Evolutionary conservation across 2,113 vertebrate genomes (phyloP).

Genomic region (Hyperoodon ampullatus): DNA sequence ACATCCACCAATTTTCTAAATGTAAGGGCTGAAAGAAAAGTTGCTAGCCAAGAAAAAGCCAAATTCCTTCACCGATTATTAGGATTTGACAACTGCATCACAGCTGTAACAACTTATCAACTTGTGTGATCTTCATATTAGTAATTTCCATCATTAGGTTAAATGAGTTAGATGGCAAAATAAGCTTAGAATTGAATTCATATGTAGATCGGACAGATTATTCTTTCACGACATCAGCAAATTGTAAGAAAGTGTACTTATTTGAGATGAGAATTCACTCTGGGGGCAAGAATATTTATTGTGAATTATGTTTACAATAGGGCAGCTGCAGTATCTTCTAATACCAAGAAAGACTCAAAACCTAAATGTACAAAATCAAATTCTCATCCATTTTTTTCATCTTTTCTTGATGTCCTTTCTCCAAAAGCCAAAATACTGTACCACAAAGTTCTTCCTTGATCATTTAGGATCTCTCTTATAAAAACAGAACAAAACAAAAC

Average conservation of each 20-base stretch:
- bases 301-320: neutral
- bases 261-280: neutral
- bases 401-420: neutral
- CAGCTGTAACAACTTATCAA: neutral
- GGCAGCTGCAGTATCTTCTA: neutral
- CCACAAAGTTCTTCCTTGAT: neutral
- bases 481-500: neutral
- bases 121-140: neutral
- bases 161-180: neutral
- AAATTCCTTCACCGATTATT: neutral
- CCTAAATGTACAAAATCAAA: neutral
- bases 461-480: neutral
- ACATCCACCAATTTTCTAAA: neutral
- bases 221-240: neutral
- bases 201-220: neutral
- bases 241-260: neutral
- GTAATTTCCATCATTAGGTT: slow-evolving; percentile 23
- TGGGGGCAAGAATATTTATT: neutral
- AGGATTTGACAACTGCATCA: neutral
- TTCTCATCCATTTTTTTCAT: neutral
- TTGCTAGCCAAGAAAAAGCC: neutral
- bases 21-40: neutral
- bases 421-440: neutral
- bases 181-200: neutral
- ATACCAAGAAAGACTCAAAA: neutral